Conservation (phyloP, 2,888 invertebrate species). For the Melipona bicolor region DNA sequence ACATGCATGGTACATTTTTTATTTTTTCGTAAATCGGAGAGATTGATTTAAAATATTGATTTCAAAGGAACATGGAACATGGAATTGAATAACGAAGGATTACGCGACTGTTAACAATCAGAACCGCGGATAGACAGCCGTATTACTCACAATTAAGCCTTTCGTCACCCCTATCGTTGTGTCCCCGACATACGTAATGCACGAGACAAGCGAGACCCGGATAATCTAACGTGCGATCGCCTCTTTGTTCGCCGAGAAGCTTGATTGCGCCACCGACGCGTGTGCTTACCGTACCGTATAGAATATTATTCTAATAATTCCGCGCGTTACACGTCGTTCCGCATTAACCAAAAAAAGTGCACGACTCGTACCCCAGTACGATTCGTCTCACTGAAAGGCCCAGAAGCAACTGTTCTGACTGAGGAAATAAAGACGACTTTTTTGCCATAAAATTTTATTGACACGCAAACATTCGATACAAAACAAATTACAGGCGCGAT, state of each 20-base stretch:
- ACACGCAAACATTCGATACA: no score
- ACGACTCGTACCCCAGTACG: no score
- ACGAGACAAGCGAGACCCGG: neutral
- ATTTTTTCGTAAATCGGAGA: neutral
- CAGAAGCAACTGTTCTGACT: no score
- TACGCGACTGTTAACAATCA: neutral
- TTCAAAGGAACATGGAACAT: neutral
- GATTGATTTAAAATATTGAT: neutral
- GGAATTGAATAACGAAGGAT: neutral
- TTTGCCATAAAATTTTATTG: no score
- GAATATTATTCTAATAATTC: neutral
- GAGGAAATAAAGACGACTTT: no score
- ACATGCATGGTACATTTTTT: no score
- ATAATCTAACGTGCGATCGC: slow-evolving; percentile 20
- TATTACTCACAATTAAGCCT: slow-evolving; percentile 13
- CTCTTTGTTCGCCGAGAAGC: slow-evolving; percentile 24
- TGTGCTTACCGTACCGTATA: neutral
- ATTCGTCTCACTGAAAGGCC: no score
- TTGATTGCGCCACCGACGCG: neutral
- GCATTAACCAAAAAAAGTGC: neutral
- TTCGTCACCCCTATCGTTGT: slow-evolving; percentile 10
- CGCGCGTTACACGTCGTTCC: neutral
- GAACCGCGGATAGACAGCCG: slow-evolving; percentile 7
- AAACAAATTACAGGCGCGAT: no score
- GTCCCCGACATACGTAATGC: slow-evolving; percentile 13